Conservation (phyloP, 2,797 vertebrate species). For the Austrolebias charrua region DNA sequence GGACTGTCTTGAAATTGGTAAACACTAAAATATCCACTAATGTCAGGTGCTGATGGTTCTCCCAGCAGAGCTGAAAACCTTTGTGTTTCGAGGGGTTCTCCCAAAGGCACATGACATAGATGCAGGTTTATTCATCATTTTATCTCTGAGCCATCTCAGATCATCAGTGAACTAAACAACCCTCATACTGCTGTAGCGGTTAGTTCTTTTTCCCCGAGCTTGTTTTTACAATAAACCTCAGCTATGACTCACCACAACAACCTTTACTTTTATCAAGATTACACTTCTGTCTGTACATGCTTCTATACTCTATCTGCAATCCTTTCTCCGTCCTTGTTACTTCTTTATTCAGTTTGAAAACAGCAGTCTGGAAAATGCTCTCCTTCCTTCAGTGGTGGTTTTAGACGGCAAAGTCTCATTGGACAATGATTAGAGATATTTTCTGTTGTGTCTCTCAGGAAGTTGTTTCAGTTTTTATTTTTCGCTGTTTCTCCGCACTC, state of each 20-base stretch:
- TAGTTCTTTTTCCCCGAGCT: conserved; percentile 37
- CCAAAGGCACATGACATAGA: conserved; percentile 41
- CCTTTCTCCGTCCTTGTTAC: neutral
- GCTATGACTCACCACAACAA: conserved; percentile 28
- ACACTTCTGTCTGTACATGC: neutral
- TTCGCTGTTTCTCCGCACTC: no score
- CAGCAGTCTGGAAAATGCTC: neutral
- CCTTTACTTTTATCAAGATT: neutral
- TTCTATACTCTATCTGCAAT: neutral
- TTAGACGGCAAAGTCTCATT: neutral
- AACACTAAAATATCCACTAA: neutral
- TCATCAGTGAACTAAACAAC: conserved; percentile 50
- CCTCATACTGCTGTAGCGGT: conserved; percentile 50
- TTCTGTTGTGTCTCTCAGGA: neutral
- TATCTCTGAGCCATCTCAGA: conserved; percentile 48
- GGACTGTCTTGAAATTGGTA: conserved; percentile 20
- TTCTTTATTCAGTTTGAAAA: neutral
- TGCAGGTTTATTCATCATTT: conserved; percentile 55
- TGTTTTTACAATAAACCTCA: conserved; percentile 36
- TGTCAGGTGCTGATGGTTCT: conserved; percentile 1
- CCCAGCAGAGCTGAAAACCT: conserved; percentile 21
- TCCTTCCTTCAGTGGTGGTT: no score
- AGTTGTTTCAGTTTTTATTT: neutral
- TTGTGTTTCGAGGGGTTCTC: conserved; percentile 42
- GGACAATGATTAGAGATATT: no score